Conservation (phyloP, 2,797 vertebrate species). For the Streptopelia turtur region DNA sequence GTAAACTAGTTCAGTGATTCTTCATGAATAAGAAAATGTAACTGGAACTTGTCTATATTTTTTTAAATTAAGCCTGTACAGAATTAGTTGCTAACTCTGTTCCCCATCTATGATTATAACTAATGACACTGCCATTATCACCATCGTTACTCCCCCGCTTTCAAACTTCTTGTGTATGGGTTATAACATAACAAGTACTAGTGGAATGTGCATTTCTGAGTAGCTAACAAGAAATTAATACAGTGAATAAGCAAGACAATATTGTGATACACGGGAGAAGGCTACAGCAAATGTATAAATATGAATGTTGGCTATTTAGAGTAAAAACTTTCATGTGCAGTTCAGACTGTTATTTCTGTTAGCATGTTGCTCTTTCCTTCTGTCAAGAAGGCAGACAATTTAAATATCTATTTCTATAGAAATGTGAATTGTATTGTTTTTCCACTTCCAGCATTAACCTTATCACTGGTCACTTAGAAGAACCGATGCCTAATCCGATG, state of each 20-base stretch:
- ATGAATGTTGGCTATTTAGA: neutral
- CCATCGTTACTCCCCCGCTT: neutral
- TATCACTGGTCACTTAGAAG: slow-evolving; percentile 96
- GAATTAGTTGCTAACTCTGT: neutral
- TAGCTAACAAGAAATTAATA: neutral
- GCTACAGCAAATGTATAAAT: neutral
- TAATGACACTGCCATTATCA: neutral
- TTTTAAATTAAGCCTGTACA: neutral
- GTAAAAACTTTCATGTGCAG: neutral
- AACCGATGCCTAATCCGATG: slow-evolving; percentile 93
- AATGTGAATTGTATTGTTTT: slow-evolving; percentile 21
- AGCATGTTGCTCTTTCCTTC: slow-evolving; percentile 50
- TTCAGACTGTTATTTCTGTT: slow-evolving; percentile 44
- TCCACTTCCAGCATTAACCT: slow-evolving; percentile 90
- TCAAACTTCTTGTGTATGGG: neutral
- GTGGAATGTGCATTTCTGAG: neutral
- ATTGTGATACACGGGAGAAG: neutral
- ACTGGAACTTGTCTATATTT: neutral
- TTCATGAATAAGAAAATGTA: neutral
- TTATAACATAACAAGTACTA: neutral
- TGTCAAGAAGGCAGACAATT: neutral
- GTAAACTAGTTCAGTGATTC: neutral
- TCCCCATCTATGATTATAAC: neutral
- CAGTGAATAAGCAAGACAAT: neutral
- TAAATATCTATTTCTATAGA: slow-evolving; percentile 25